Conservation (phyloP, 2,888 invertebrate genomes). For the Endotricha flammealis region DNA sequence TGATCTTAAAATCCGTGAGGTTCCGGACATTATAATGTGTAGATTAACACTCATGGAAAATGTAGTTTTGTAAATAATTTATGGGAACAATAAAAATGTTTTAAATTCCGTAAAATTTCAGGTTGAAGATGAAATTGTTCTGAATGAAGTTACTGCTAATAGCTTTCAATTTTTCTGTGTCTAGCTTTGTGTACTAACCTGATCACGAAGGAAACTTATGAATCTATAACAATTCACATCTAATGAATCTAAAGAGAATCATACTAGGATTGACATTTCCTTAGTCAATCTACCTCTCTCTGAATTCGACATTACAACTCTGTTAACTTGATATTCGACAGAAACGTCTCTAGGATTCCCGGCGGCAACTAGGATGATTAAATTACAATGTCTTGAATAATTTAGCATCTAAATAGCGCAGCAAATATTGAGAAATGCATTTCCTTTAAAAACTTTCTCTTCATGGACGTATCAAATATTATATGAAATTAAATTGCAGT, state of each 20-base stretch:
- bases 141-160: slow-evolving; percentile 36
- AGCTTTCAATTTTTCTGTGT: slow-evolving; percentile 62
- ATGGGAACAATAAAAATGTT: slow-evolving; percentile 27
- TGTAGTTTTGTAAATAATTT: slow-evolving; percentile 15
- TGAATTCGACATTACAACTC: too few species aligned
- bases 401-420: slow-evolving; percentile 4
- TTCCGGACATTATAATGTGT: slow-evolving; percentile 42
- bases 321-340: too few species aligned
- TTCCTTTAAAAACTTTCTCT: slow-evolving; percentile 3
- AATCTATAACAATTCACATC: neutral
- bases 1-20: slow-evolving; percentile 45
- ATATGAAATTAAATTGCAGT: too few species aligned
- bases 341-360: neutral
- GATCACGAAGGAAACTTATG: slow-evolving; percentile 55
- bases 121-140: slow-evolving; percentile 50
- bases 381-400: neutral
- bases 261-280: too few species aligned
- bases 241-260: too few species aligned
- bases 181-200: slow-evolving; percentile 66
- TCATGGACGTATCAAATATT: slow-evolving; percentile 2
- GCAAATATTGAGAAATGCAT: neutral
- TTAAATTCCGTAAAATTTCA: slow-evolving; percentile 51
- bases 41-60: slow-evolving; percentile 18
- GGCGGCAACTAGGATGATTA: neutral
- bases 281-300: too few species aligned